Conservation (phyloP, 2,797 vertebrate genomes). For the Hypotaenidia philippensis region DNA sequence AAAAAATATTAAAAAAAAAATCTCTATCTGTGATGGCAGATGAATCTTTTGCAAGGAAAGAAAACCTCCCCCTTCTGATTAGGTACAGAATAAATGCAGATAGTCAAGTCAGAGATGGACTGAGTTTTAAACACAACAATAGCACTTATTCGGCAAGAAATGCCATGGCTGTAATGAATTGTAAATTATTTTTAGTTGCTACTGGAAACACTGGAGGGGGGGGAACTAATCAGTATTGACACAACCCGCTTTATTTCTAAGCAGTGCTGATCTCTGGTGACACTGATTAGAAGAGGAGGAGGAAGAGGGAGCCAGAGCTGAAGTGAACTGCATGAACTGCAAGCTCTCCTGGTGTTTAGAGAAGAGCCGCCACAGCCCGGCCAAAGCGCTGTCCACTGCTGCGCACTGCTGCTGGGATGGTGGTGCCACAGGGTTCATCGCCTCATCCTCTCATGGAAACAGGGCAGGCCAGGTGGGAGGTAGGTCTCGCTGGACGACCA, state of each 20-base stretch:
- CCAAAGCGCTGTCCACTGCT: background rate
- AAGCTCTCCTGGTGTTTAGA: background rate
- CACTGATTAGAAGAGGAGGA: background rate
- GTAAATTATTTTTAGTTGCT: constrained; percentile 56
- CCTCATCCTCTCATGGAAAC: background rate
- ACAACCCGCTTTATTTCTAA: constrained; percentile 40
- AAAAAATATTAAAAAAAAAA: background rate
- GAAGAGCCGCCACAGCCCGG: background rate
- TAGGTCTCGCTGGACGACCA: rapidly evolving
- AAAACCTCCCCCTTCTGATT: background rate
- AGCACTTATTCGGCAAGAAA: constrained; percentile 16
- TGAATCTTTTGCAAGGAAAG: background rate
- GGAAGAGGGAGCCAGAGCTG: background rate
- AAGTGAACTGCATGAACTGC: background rate
- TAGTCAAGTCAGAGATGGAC: background rate
- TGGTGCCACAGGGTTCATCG: rapidly evolving
- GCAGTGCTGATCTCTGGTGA: background rate
- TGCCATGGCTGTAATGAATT: constrained; percentile 13
- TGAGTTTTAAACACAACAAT: constrained; percentile 4
- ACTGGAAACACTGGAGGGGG: background rate
- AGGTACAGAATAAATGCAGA: background rate
- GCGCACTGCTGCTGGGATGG: background rate
- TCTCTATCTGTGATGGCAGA: background rate
- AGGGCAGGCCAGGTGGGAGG: background rate
- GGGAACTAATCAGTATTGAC: constrained; percentile 6